These are phyloP conservation scores for Phaethornis superciliosus DNA, from an alignment of 2,113 vertebrate species.

Conservation along the genomic window DNA sequence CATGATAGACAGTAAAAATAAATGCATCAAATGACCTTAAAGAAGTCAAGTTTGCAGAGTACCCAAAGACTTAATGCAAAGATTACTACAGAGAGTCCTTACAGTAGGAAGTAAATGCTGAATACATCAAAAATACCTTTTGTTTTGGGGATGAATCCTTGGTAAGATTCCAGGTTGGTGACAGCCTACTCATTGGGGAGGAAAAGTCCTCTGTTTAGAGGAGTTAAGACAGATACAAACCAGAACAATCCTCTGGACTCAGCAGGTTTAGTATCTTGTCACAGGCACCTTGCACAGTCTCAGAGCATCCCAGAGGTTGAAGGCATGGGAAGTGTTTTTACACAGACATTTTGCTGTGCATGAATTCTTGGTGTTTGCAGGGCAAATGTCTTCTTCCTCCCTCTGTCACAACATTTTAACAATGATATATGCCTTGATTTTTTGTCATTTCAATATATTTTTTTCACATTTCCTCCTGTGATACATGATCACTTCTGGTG, in stretches of 20 bases:
- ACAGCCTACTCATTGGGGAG: not conserved
- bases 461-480: not conserved
- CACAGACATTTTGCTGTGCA: not conserved
- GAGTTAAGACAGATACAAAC: not conserved
- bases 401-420: not conserved
- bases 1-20: not conserved
- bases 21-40: not conserved
- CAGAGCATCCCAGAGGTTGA: not conserved
- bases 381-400: not conserved
- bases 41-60: not conserved
- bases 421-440: not conserved
- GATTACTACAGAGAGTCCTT: not conserved
- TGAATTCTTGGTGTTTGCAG: accelerated
- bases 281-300: not conserved
- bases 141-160: not conserved
- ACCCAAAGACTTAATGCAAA: not conserved
- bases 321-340: accelerated
- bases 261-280: not conserved
- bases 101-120: not conserved
- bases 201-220: not conserved
- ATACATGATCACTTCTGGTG: not conserved
- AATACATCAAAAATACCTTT: not conserved
- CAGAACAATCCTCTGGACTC: not conserved
- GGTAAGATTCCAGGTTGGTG: not conserved
- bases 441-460: not conserved